Percentiles rank a stretch among this genome's conserved stretches.
phyloP scores from a whole-genome alignment of 2,113 vertebrate genomes.

The Microtus oregoni region DNA sequence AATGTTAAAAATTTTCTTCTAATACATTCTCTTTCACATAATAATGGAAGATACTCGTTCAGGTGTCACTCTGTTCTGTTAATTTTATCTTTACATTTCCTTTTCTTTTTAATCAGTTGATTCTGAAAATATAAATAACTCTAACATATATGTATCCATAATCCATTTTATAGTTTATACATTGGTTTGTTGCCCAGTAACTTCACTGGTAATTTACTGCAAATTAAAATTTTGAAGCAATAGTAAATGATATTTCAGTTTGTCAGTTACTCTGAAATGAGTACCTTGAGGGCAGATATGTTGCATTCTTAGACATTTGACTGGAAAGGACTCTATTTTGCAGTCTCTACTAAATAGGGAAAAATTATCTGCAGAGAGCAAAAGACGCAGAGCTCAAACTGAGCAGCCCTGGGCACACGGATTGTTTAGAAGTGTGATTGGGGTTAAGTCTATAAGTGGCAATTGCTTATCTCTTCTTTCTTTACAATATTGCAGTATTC shows the following conservation, averaged over 20 bases:
- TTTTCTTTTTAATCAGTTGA: background rate
- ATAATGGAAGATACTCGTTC: background rate
- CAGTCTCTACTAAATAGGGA: constrained; percentile 43
- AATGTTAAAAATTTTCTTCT: background rate
- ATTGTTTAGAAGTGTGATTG: constrained; percentile 18
- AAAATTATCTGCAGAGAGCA: constrained; percentile 9
- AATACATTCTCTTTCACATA: background rate
- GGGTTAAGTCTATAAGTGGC: constrained; percentile 39
- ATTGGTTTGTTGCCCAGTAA: background rate
- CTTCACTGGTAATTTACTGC: background rate
- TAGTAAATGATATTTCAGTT: constrained; percentile 20
- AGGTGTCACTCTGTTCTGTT: background rate
- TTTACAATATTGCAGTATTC: background rate
- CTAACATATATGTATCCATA: background rate
- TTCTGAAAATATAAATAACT: background rate
- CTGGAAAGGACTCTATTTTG: constrained; percentile 48
- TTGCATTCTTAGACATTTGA: background rate
- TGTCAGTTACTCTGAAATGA: background rate
- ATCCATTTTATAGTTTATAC: constrained; percentile 4
- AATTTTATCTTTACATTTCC: background rate
- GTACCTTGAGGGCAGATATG: background rate
- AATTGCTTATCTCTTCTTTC: background rate
- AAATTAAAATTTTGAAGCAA: constrained; percentile 52
- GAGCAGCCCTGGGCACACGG: constrained; percentile 4
- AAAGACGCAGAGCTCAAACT: background rate